phyloP scores from a whole-genome alignment of 1,140 invertebrate species.

The Magallana ariakensis region DNA sequence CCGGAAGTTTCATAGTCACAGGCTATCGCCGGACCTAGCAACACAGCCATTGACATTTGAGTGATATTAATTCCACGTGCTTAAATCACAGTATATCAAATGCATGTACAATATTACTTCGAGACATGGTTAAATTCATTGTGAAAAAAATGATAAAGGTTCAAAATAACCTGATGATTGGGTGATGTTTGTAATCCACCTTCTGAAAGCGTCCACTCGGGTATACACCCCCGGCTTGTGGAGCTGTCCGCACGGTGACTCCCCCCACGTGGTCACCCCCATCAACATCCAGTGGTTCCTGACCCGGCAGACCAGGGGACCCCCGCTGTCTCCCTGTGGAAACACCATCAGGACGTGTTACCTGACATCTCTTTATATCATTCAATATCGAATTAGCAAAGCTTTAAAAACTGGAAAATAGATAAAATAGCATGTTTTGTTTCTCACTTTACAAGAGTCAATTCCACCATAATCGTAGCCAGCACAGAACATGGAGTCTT shows the following conservation, averaged over 20 bases:
- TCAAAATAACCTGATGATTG: constrained; percentile 37
- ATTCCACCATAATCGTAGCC: constrained; percentile 80
- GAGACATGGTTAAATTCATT: too few species aligned
- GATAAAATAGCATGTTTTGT: too few species aligned
- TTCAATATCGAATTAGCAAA: not conserved
- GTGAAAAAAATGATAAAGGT: too few species aligned
- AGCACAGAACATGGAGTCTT: constrained; percentile 80
- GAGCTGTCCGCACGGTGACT: constrained; percentile 91
- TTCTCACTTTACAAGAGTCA: constrained; percentile 73
- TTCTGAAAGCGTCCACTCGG: constrained; percentile 86
- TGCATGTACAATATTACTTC: too few species aligned
- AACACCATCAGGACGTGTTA: not conserved
- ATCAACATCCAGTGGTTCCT: constrained; percentile 81
- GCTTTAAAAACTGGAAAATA: too few species aligned
- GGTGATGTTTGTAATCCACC: constrained; percentile 84
- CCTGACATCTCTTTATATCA: not conserved
- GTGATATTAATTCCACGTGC: not conserved
- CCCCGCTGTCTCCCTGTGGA: constrained; percentile 85
- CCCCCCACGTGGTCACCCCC: constrained; percentile 91
- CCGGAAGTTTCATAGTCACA: constrained; percentile 60
- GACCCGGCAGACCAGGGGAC: constrained; percentile 83
- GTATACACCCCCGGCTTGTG: constrained; percentile 95
- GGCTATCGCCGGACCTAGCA: not conserved
- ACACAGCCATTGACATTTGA: not conserved
- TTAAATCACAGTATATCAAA: not conserved